Base-by-base conservation (phyloP, 2,888 invertebrate species). In the Ochropleura plecta region DNA sequence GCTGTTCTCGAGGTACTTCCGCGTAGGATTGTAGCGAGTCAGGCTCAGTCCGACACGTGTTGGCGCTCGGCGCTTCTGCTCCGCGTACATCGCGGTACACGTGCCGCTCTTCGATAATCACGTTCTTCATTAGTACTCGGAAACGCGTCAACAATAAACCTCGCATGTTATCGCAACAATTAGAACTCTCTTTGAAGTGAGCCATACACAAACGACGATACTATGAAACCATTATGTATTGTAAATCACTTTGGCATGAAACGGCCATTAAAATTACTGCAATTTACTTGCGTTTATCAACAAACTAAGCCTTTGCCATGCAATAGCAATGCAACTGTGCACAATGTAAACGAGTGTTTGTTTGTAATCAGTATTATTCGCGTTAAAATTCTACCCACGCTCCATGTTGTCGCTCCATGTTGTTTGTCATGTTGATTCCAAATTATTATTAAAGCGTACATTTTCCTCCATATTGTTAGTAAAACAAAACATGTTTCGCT, bases 111-210 rank as follows among this genome's bases (percentile, higher is more conserved):
- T 81, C 89, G 89, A 92, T 91, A 91, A 91, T 88, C 88, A 87
- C 88, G 85, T 84, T 89, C 89, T 86, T 89, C 88, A 87, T 88
- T 82, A 82, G 76, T 91, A 91, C 90, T 90, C 82, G 82, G 91
- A 90, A 91, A 87, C 85, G 82, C 88, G 87, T 89, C 90, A 87
- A 90, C 88, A 88, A 87, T 89, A 90, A 88, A 90, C 90, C 86
- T 86, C 85, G 81, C 88, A 86, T 88, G 82, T 88, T 88, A 89
- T 90, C 88, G 84, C 73, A 76, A 84, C 85, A 84, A 88, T 88
- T 89, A 86, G 85, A 79, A 53, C 73, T 81, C 81, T 73, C 79
- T 83, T 86, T 79, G 78, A 83, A 82, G 82, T 79, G 67, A 79
- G 67, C 73, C 82, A 82, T 78, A 55, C 68, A 70, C 78, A 79